Percentiles rank a stretch among this genome's conserved stretches.
phyloP scores from a whole-genome alignment of 2,113 vertebrate genomes.

The Canis aureus region DNA sequence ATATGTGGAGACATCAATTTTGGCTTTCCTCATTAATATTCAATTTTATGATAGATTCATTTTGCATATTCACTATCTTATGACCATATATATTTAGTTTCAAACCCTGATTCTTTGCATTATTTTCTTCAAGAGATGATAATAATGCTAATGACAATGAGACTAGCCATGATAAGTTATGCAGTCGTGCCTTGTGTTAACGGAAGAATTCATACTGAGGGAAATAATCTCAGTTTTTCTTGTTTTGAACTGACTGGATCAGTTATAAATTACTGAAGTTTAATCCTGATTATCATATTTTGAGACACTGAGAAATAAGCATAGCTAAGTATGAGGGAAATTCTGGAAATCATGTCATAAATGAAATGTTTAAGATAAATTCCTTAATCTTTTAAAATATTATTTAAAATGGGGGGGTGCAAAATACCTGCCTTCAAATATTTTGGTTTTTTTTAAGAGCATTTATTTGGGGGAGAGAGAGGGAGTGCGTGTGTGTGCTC shows the following conservation, averaged over 20 bases:
- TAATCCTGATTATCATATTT: not conserved
- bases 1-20: not conserved
- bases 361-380: not conserved
- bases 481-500: no score
- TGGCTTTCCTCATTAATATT: not conserved
- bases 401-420: not conserved
- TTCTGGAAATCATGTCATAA: not conserved
- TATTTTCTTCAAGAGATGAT: not conserved
- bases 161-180: not conserved
- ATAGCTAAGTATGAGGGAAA: not conserved
- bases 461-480: not conserved
- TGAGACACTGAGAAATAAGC: not conserved
- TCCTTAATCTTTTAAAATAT: not conserved
- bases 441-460: not conserved
- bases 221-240: not conserved
- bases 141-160: not conserved
- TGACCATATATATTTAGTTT: not conserved
- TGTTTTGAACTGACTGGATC: not conserved
- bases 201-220: not conserved
- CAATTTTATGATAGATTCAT: not conserved
- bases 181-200: not conserved
- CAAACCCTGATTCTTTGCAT: not conserved
- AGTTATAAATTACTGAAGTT: not conserved
- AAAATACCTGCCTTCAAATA: not conserved
- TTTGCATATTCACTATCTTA: not conserved